phyloP scores from a whole-genome alignment of 2,113 vertebrate species.

The Bagarius yarrelli region DNA sequence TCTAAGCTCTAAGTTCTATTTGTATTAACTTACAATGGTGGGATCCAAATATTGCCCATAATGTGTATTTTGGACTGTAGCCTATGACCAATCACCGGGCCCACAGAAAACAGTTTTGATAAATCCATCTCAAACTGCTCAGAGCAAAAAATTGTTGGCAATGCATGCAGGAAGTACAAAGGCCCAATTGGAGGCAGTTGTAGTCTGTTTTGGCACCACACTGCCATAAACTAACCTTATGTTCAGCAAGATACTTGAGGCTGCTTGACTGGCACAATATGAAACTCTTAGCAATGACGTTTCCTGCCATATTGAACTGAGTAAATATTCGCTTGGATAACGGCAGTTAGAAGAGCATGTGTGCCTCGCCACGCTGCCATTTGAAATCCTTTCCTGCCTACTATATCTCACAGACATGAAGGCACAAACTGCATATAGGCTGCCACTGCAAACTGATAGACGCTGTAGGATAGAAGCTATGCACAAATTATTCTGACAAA shows the following conservation, averaged over 20 bases:
- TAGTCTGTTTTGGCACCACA: neutral
- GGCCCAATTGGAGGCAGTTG: neutral
- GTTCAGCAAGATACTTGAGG: conserved; percentile 19
- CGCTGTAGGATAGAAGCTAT: conserved; percentile 50
- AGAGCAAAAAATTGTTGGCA: neutral
- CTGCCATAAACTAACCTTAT: neutral
- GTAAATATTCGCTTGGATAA: conserved; percentile 37
- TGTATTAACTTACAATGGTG: neutral
- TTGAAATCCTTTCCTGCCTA: neutral
- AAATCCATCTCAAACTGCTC: neutral
- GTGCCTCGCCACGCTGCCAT: conserved; percentile 4
- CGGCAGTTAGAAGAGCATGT: conserved; percentile 4
- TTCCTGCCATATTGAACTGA: conserved; percentile 17
- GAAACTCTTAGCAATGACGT: conserved; percentile 23
- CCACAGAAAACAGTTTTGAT: neutral
- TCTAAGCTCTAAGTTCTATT: neutral
- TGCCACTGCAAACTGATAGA: conserved; percentile 43
- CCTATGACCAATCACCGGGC: neutral
- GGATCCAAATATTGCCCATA: neutral
- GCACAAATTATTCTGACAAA: conserved; percentile 60
- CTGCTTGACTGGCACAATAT: conserved; percentile 4
- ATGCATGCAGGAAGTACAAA: neutral
- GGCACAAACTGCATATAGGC: conserved; percentile 9
- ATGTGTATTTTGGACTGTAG: neutral
- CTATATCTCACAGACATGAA: conserved; percentile 11